Base-by-base conservation (phyloP, 2,797 vertebrate species). In the Triplophysa bombifrons region DNA sequence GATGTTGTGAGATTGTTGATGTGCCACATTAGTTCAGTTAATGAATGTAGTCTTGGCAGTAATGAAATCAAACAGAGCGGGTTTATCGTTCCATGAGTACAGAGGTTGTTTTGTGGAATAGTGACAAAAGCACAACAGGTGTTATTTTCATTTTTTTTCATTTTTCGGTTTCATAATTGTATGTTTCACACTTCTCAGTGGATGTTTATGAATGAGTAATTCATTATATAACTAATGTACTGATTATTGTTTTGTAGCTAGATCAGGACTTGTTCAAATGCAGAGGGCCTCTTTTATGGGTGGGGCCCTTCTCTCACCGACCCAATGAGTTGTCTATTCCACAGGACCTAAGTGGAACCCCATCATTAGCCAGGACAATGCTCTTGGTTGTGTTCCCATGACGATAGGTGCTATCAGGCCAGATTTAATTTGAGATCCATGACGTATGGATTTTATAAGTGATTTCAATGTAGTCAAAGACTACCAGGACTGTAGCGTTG, bases 21-120 rank as follows among this genome's bases (percentile, higher is more conserved):
- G 48, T 86, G 81, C 86, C 84, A 76, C 41, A 41, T 41, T 85
- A 48, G 78, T 91, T 86, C 87, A 58, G 77, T 88, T 76, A 83
- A 19, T 89, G 91, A 93, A 91, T 90, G 90, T 91, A 92, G 87
- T 86, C 84, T 89, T 89, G 89, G 80, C 78, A 86, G 74, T 81
- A 72, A 76, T 84, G 69, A 82, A 85, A 80, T 76, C 65, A 72
- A 77, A 72, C 66, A 41, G 20, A 77, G 63, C 53, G 30, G 19
- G 22, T 38, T 16, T 80, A n/a, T 22, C 17, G 66, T 66, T 56
- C 16, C 3, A 51, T 68, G 41, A 53, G 56, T 60, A 34, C 20
- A 30, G 51, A 46, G 25, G 38, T 60, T 41, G 51, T 44, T 67
- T 58, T 48, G 20, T 56, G 41, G 25, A 58, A 76, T 65, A 41